phyloP scores from a whole-genome alignment of 2,797 vertebrate species.

The Saxicola maurus region DNA sequence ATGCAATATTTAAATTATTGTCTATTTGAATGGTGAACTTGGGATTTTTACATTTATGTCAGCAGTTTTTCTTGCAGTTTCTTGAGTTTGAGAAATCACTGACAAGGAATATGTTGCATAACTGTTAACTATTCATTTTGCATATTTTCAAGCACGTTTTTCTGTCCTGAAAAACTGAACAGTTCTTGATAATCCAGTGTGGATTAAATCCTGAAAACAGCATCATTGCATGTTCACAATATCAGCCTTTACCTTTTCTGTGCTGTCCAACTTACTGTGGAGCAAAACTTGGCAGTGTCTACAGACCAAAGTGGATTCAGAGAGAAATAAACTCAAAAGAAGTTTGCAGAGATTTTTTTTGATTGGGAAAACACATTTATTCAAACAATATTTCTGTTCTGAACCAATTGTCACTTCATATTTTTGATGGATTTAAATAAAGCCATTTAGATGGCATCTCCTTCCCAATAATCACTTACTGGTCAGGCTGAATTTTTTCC shows the following conservation, averaged over 20 bases:
- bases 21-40: neutral
- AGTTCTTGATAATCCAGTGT: neutral
- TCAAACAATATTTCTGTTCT: neutral
- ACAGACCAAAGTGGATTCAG: neutral
- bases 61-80: neutral
- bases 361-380: neutral
- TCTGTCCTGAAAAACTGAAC: neutral
- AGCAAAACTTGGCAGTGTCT: neutral
- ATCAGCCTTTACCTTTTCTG: accelerated
- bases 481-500: neutral
- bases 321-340: neutral
- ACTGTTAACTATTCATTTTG: neutral
- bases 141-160: neutral
- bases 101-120: accelerated
- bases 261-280: neutral
- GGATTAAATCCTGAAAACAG: accelerated
- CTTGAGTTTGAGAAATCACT: neutral
- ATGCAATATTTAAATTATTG: neutral
- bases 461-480: neutral
- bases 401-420: neutral
- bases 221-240: neutral
- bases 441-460: neutral
- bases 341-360: neutral
- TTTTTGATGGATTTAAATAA: neutral
- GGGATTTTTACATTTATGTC: neutral